Percentiles rank a stretch among this genome's conserved stretches.
These are phyloP conservation scores for Oligia latruncula DNA, from an alignment of 2,888 invertebrate genomes.

Conservation along the genomic window DNA sequence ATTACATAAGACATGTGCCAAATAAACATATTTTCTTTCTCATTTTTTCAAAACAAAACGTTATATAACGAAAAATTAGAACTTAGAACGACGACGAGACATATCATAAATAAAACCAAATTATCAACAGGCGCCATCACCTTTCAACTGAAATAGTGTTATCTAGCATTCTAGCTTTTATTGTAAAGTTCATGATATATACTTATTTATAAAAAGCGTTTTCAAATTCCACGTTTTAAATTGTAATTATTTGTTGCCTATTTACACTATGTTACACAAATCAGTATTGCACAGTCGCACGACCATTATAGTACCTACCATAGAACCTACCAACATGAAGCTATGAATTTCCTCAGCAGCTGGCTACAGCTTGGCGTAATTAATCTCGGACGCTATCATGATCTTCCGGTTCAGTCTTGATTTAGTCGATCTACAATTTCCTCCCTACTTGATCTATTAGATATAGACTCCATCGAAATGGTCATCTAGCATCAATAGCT, in stretches of 20 bases:
- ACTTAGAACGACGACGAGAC: no score
- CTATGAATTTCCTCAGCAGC: slow-evolving; percentile 1
- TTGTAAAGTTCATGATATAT: not conserved
- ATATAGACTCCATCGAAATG: not conserved
- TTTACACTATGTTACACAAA: not conserved
- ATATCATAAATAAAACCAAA: not conserved
- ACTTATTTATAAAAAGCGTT: not conserved
- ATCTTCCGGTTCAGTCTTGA: slow-evolving; percentile 31
- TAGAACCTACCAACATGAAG: not conserved
- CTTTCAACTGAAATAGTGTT: not conserved
- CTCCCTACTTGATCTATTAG: slow-evolving; percentile 5
- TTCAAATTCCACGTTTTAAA: not conserved
- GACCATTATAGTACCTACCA: not conserved
- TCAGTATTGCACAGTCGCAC: not conserved
- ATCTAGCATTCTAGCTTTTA: not conserved
- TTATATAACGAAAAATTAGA: not conserved
- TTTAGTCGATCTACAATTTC: slow-evolving; percentile 30
- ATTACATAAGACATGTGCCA: no score
- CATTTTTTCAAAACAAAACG: not conserved
- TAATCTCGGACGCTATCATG: slow-evolving; percentile 39
- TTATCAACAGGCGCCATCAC: not conserved
- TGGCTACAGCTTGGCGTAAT: slow-evolving; percentile 19
- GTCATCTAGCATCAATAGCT: not conserved
- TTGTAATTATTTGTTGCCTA: not conserved
- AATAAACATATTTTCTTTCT: no score